phyloP scores from a whole-genome alignment of 2,888 invertebrate genomes.

The Drosophila flavopinicola region DNA sequence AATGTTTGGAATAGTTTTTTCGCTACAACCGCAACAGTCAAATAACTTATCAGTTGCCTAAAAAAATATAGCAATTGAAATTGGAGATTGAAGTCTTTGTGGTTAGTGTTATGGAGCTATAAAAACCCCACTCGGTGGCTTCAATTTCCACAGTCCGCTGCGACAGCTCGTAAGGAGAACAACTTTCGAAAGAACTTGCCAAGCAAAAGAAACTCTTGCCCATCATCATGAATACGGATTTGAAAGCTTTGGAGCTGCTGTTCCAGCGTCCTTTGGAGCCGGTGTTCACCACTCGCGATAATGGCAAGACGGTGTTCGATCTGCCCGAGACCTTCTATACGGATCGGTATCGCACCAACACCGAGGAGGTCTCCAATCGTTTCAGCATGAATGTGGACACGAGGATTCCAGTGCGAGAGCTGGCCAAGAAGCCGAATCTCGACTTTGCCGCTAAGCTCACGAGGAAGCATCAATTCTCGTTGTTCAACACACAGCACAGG shows the following conservation, averaged over 20 bases:
- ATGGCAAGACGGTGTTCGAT: conserved; percentile 81
- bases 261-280: conserved; percentile 84
- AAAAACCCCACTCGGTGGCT: conserved; percentile 14
- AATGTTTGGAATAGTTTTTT: not conserved
- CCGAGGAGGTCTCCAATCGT: conserved; percentile 76
- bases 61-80: not conserved
- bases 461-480: conserved; percentile 86
- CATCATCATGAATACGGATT: conserved; percentile 66
- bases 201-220: not conserved
- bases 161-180: conserved; percentile 18
- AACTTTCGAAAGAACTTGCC: conserved; percentile 1
- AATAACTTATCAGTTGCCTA: not conserved
- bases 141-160: conserved; percentile 29
- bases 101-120: conserved; percentile 26
- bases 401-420: conserved; percentile 80
- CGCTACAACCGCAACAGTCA: conserved; percentile 13
- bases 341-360: conserved; percentile 75
- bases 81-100: conserved; percentile 2
- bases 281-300: conserved; percentile 80
- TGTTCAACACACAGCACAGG: conserved; percentile 90
- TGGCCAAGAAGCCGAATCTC: conserved; percentile 77
- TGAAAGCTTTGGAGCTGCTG: conserved; percentile 77
- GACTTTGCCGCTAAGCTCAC: conserved; percentile 73
- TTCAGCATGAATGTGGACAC: conserved; percentile 79
- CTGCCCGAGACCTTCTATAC: conserved; percentile 81